Conservation (phyloP, 2,888 invertebrate genomes). For the Deroplatys truncata region DNA sequence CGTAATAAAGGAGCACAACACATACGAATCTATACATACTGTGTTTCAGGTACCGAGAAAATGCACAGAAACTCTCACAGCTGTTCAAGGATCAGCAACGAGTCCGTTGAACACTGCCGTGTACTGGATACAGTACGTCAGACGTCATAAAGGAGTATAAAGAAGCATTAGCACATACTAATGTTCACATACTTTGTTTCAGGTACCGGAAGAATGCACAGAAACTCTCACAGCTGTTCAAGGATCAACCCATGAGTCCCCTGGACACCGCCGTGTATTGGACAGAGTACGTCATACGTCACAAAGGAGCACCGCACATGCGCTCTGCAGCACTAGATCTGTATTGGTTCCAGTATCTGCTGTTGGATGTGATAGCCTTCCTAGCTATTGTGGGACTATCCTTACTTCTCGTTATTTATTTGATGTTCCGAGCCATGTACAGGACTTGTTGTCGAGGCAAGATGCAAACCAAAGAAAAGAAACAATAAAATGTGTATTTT, state of each 20-base stretch:
- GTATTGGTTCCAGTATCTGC: not conserved
- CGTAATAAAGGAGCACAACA: no score
- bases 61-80: constrained; percentile 29
- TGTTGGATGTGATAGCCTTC: not conserved
- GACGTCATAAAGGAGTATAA: no score
- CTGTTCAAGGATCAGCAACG: constrained; percentile 40
- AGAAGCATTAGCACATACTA: no score
- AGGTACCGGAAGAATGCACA: not conserved
- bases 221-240: not conserved
- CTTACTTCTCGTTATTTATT: not conserved
- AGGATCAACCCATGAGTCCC: not conserved
- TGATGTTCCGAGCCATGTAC: not conserved
- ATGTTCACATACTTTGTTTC: not conserved
- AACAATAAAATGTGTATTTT: no score
- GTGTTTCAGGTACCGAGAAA: constrained; percentile 31
- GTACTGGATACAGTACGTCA: no score
- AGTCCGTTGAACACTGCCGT: no score
- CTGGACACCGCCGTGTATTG: not conserved
- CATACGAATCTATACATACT: no score
- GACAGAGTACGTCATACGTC: not conserved
- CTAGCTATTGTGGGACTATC: not conserved
- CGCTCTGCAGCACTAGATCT: not conserved
- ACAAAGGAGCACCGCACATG: not conserved
- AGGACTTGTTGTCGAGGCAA: not conserved
- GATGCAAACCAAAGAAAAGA: no score